phyloP scores from a whole-genome alignment of 23 tunicate species.

The Trididemnum nubilum region DNA sequence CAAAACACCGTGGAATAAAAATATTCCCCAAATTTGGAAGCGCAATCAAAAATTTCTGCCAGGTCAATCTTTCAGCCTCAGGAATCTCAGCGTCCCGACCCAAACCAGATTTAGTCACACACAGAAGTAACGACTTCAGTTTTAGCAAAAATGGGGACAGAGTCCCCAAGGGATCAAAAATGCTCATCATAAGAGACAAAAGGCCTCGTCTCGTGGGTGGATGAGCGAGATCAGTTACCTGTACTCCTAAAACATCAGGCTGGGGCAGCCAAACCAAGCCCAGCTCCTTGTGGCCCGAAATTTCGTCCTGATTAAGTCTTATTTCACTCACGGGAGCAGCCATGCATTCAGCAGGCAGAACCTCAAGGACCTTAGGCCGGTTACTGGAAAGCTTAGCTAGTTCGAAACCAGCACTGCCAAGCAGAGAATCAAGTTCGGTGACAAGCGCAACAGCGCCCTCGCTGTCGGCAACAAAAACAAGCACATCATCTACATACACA shows the following conservation, averaged over 20 bases:
- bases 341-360: not conserved
- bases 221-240: not conserved
- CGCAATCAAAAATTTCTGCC: not conserved
- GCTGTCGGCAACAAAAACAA: not conserved
- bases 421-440: not conserved
- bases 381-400: slow-evolving; percentile 1
- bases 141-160: slow-evolving; percentile 1
- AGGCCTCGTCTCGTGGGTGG: not conserved
- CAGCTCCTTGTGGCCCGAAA: not conserved
- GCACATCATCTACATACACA: slow-evolving; percentile 8
- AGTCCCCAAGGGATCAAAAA: slow-evolving; percentile 9
- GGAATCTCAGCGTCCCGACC: slow-evolving; percentile 19
- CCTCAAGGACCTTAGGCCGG: not conserved
- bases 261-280: slow-evolving; percentile 20
- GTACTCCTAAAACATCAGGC: not conserved
- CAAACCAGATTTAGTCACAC: not conserved
- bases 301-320: not conserved
- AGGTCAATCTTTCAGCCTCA: not conserved
- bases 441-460: not conserved
- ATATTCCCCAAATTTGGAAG: not conserved
- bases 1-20: slow-evolving; percentile 5
- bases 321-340: not conserved
- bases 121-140: slow-evolving; percentile 3
- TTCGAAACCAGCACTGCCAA: slow-evolving; percentile 1
- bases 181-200: slow-evolving; percentile 11